Conservation (phyloP, 1,140 invertebrate genomes). For the Cylas formicarius region DNA sequence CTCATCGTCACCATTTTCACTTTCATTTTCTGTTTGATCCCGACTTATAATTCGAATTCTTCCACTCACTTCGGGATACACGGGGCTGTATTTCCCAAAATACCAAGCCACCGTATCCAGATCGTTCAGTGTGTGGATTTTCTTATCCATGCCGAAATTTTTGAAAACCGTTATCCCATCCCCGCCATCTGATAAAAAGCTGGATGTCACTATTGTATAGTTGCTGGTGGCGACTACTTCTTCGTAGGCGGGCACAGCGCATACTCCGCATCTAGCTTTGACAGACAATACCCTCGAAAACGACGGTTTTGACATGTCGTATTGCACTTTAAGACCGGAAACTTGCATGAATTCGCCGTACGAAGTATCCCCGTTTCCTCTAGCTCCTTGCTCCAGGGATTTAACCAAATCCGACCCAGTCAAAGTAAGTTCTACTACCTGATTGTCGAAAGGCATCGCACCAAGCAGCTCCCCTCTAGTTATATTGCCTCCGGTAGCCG, state of each 20-base stretch:
- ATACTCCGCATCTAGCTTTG: slow-evolving; percentile 46
- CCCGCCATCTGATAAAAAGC: slow-evolving; percentile 44
- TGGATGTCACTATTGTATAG: slow-evolving; percentile 47
- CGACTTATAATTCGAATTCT: slow-evolving; percentile 32
- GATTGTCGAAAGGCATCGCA: slow-evolving; percentile 50
- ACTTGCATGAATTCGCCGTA: slow-evolving; percentile 53
- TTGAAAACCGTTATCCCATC: slow-evolving; percentile 45
- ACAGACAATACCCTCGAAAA: slow-evolving; percentile 47
- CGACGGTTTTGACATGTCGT: slow-evolving; percentile 44
- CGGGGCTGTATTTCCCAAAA: slow-evolving; percentile 37
- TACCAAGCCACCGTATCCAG: slow-evolving; percentile 41
- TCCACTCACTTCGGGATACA: slow-evolving; percentile 41
- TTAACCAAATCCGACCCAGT: slow-evolving; percentile 44
- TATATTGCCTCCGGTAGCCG: slow-evolving; percentile 46
- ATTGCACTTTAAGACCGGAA: slow-evolving; percentile 49
- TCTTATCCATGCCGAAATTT: slow-evolving; percentile 30
- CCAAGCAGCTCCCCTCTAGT: slow-evolving; percentile 44
- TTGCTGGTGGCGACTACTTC: slow-evolving; percentile 39
- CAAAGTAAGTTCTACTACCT: slow-evolving; percentile 45
- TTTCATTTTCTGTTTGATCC: too few species aligned
- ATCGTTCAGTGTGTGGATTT: slow-evolving; percentile 40
- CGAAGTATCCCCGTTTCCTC: slow-evolving; percentile 42
- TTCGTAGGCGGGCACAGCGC: slow-evolving; percentile 43
- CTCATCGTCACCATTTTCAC: too few species aligned
- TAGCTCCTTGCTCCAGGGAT: slow-evolving; percentile 49